These are phyloP conservation scores for Priocnemis perturbator DNA, from an alignment of 2,888 invertebrate genomes.

Conservation along the genomic window DNA sequence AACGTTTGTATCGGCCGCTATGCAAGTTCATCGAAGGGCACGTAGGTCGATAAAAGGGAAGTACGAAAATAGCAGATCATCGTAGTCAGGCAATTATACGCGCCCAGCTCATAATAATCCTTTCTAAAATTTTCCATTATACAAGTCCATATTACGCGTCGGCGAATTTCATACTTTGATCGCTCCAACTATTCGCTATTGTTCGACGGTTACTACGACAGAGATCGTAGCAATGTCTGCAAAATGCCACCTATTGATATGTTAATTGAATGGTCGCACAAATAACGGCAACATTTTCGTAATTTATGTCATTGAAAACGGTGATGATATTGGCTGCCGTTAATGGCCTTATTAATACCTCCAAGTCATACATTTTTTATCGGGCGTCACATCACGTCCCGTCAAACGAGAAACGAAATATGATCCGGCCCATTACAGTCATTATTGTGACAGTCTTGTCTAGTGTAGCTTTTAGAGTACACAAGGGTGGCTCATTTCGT, in stretches of 20 bases:
- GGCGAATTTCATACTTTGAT: too few species aligned
- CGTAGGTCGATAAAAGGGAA: not conserved
- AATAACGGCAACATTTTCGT: too few species aligned
- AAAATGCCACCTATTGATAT: too few species aligned
- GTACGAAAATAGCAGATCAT: conserved; percentile 20
- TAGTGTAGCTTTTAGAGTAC: not conserved
- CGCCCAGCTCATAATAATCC: too few species aligned
- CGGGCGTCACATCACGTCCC: not conserved
- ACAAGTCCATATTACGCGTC: too few species aligned
- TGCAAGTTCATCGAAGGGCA: conserved; percentile 21
- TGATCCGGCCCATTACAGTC: not conserved
- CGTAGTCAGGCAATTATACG: not conserved
- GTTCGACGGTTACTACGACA: too few species aligned
- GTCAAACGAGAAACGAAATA: not conserved
- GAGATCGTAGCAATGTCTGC: too few species aligned
- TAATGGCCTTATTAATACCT: not conserved
- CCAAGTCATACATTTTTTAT: not conserved
- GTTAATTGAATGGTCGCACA: too few species aligned
- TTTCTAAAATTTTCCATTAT: too few species aligned
- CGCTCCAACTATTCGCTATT: too few species aligned
- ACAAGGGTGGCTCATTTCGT: not conserved
- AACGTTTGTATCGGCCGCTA: not conserved
- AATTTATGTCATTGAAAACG: too few species aligned
- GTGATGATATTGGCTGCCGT: too few species aligned
- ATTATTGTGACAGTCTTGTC: not conserved